Evolutionary conservation across 2,888 invertebrate species (phyloP), one percentile per base, ranked within the genome.

Genomic region (Gnatocerus cornutus): DNA sequence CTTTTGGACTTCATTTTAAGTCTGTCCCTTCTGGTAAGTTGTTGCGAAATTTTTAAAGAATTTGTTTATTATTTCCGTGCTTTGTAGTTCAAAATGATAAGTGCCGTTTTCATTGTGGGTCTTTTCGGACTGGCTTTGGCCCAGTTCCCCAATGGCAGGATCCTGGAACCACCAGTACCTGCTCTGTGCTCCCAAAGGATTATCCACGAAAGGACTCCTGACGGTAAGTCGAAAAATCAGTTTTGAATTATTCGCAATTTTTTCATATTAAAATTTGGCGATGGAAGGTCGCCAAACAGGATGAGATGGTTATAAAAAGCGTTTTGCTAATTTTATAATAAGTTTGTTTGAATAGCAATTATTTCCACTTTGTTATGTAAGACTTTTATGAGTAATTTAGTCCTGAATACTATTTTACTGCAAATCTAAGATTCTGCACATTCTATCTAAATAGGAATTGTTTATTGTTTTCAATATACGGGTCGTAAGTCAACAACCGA

Each of bases 151-250:
- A 91, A 91, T 80, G 93, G 93, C 29, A 89, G 94, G 74, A 90
- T 92, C 80, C 84, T 95, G 78, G 94, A 94, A 83, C 90, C 93
- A 8, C 95, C 95, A 2, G 89, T 92, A 69, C 93, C 94, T 10
- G 87, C 89, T 14, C 87, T 91, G 46, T 94, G 94, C 79, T 91
- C 93, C 10, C 91, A 93, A 83, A 89, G 94, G 74, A 86, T 87
- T 71, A 89, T 92, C 70, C 92, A 92, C 78, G 92, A 92, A 82
- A 88, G 90, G 84, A 90, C 89, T 76, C 88, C 89, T 72, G 91
- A 92, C 85, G 91, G 92, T 92, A 87, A 92, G 89, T 89, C 82
- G 3, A 21, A 21, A 21, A 21, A 21, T n/a, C n/a, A 21, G 4
- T 41, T 41, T 10, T 41, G 2, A 41, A 7, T 39, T 39, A 39